Percentiles rank a stretch among this genome's conserved stretches.
These are phyloP conservation scores for Drosophila ustulata DNA, from an alignment of 2,888 invertebrate genomes.

Conservation along the genomic window DNA sequence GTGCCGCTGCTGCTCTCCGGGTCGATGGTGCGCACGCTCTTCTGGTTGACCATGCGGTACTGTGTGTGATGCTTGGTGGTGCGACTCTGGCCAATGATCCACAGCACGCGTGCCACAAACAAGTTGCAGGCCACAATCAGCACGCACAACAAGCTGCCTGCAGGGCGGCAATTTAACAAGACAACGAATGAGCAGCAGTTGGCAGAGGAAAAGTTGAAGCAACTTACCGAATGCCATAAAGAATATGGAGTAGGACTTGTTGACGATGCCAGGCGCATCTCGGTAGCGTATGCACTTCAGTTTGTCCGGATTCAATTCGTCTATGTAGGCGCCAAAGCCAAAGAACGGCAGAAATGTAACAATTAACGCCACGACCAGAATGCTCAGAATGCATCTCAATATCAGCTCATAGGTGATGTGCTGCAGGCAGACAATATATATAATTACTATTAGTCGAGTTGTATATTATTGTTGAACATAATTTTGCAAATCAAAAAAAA, in stretches of 20 bases:
- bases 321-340: constrained; percentile 91
- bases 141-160: constrained; percentile 88
- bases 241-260: constrained; percentile 91
- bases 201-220: neutral
- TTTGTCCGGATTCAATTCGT: constrained; percentile 82
- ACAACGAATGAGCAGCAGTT: neutral
- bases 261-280: constrained; percentile 88
- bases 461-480: too few relatives aligned
- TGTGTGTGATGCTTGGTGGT: constrained; percentile 80
- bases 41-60: constrained; percentile 82
- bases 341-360: constrained; percentile 91
- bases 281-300: constrained; percentile 90
- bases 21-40: constrained; percentile 74
- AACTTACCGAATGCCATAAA: constrained; percentile 91
- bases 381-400: constrained; percentile 88
- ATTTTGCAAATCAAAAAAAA: too few relatives aligned
- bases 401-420: constrained; percentile 92
- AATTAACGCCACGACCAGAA: constrained; percentile 89
- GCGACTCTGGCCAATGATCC: constrained; percentile 84
- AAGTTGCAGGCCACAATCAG: constrained; percentile 93
- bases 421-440: constrained; percentile 84
- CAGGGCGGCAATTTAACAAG: neutral
- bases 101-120: constrained; percentile 91
- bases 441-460: too few relatives aligned
- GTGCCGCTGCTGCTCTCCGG: constrained; percentile 81